Evolutionary conservation across 2,888 invertebrate species (phyloP), one percentile per base, ranked within the genome.

Genomic region (Neoaliturus tenellus): DNA sequence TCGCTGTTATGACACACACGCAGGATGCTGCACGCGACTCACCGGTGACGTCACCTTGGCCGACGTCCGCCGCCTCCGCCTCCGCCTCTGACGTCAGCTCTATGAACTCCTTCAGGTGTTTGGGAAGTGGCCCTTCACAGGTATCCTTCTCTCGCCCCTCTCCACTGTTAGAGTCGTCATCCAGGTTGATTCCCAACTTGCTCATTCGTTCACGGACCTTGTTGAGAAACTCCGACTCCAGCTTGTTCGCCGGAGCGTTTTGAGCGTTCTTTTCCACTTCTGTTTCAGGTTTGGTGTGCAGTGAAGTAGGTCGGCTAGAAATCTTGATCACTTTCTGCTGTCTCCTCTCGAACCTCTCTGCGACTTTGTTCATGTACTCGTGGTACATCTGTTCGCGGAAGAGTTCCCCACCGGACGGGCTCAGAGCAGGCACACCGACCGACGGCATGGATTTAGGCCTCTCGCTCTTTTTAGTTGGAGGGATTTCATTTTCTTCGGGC

Each of bases 271-370:
- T 86, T 67, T 81, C 87, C 39, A 89, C 87, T 35, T 90, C 89
- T 17, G 87, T 80, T 89, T 91, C 90, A 85, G 91, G 91, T 89
- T 92, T 73, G 5, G 55, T 51, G 12, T 25, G 25, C 58, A 67
- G 39, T 0, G 84, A 81, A 87, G 84, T 89, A 89, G 85, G 87
- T n/a, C 85, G 92, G 90, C 88, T 94, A 0, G 95, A 95, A 84
- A 97, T 94, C 92, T 96, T 96, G 20, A 97, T 95, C 28, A 96
- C 93, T 91, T 96, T 96, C 81, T 95, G 94, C 85, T 95, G 93
- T 87, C 95, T 95, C 67, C 97, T 92, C 88, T 96, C 95, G 88
- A 95, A 94, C 14, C 96, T 92, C 89, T 95, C 95, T 5, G 95
- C 94, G 88, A 97, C 94, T 90, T 96, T 95, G 88, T 92, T 92